Conservation (phyloP, 2,888 invertebrate species). For the Andrena camellia region DNA sequence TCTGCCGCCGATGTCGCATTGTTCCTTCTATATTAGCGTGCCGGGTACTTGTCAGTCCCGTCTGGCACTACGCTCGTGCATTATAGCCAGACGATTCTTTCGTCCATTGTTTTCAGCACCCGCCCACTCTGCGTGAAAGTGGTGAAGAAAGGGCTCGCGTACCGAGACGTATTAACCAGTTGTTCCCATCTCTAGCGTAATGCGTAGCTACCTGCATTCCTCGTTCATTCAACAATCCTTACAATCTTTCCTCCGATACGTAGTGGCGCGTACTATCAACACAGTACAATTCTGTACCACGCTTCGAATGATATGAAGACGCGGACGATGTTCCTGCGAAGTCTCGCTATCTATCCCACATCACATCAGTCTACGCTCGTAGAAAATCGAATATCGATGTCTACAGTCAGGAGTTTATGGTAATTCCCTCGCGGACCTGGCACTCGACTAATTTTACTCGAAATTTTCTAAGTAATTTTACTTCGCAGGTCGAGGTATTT, state of each 20-base stretch:
- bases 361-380: too few species aligned
- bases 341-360: too few species aligned
- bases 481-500: too few species aligned
- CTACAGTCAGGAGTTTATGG: too few species aligned
- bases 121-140: conserved; percentile 49
- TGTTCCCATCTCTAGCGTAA: conserved; percentile 21
- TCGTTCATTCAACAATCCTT: neutral
- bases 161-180: conserved; percentile 33
- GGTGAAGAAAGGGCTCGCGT: conserved; percentile 37
- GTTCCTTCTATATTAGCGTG: conserved; percentile 67
- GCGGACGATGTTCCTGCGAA: too few species aligned
- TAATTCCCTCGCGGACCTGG: too few species aligned
- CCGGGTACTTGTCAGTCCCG: conserved; percentile 56
- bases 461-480: too few species aligned
- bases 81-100: conserved; percentile 70
- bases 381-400: too few species aligned
- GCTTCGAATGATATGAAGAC: too few species aligned
- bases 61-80: conserved; percentile 49
- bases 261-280: too few species aligned
- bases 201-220: neutral
- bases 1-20: conserved; percentile 54
- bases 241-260: neutral
- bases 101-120: conserved; percentile 64
- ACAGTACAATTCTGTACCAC: too few species aligned
- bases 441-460: too few species aligned